Conservation (phyloP, 2,113 vertebrate genomes). For the Zosterops borbonicus region DNA sequence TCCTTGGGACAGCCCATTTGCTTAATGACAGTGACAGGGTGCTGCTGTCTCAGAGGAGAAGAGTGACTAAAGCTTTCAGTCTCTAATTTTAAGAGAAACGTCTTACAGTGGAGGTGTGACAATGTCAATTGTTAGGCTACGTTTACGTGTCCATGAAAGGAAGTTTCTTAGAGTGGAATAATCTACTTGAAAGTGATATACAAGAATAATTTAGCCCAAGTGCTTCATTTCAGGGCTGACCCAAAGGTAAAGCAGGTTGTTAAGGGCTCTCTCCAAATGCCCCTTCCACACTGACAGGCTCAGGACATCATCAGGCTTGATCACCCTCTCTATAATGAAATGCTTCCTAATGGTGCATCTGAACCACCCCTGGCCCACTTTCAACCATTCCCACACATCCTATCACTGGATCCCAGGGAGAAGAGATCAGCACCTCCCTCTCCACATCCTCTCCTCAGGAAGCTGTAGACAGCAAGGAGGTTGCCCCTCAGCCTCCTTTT, state of each 20-base stretch:
- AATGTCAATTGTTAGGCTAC: too few relatives aligned
- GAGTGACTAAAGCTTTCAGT: background rate
- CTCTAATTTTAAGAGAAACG: background rate
- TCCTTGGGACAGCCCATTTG: too few relatives aligned
- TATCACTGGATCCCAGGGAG: background rate
- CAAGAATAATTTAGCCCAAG: background rate
- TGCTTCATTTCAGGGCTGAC: background rate
- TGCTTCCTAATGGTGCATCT: background rate
- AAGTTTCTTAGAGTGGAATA: background rate
- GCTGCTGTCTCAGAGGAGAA: too few relatives aligned
- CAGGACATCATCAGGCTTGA: too few relatives aligned
- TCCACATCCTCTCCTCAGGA: background rate
- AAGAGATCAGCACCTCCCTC: background rate
- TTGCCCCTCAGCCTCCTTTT: background rate
- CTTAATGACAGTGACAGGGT: too few relatives aligned
- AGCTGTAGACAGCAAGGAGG: background rate
- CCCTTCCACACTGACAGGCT: background rate
- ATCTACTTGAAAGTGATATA: background rate
- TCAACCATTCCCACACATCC: background rate
- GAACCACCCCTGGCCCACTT: accelerated
- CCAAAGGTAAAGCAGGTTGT: background rate
- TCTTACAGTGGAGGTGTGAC: background rate
- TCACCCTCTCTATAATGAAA: background rate
- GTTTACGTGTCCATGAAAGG: accelerated
- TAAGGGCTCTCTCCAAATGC: background rate